Percentiles rank a stretch among this genome's conserved stretches.
These are phyloP conservation scores for Tapirus indicus DNA, from an alignment of 2,797 vertebrate genomes.

Conservation along the genomic window DNA sequence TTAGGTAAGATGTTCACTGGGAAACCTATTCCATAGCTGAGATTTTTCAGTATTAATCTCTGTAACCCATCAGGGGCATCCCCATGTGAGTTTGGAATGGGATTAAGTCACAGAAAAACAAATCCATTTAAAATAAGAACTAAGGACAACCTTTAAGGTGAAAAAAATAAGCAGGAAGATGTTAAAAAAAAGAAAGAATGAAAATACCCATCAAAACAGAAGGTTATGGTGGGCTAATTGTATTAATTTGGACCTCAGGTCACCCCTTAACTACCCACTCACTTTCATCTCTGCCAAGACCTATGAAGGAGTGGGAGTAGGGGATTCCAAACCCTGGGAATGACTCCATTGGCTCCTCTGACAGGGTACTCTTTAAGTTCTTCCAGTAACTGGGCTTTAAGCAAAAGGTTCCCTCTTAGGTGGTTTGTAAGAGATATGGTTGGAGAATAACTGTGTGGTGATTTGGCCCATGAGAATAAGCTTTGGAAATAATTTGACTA, in stretches of 20 bases:
- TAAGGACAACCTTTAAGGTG: background rate
- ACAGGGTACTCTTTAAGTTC: background rate
- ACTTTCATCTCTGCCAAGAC: background rate
- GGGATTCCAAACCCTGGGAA: background rate
- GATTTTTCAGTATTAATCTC: background rate
- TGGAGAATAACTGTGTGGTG: background rate
- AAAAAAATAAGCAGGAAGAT: constrained; percentile 5
- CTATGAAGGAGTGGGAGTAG: background rate
- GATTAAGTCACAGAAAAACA: background rate
- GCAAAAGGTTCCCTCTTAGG: background rate
- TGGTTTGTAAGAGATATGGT: background rate
- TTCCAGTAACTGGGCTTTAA: background rate
- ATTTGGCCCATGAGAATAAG: background rate
- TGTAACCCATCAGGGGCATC: background rate
- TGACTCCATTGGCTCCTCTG: background rate
- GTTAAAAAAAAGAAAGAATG: background rate
- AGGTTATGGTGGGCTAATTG: background rate
- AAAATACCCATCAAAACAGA: background rate
- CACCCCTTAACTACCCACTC: background rate
- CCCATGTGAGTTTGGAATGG: background rate
- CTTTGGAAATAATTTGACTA: background rate
- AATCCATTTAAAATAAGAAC: constrained; percentile 54
- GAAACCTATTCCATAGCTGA: background rate
- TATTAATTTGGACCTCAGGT: background rate
- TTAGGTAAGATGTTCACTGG: constrained; percentile 91